Conservation (phyloP, 2,888 invertebrate genomes). For the Eudasyphora cyanicolor region DNA sequence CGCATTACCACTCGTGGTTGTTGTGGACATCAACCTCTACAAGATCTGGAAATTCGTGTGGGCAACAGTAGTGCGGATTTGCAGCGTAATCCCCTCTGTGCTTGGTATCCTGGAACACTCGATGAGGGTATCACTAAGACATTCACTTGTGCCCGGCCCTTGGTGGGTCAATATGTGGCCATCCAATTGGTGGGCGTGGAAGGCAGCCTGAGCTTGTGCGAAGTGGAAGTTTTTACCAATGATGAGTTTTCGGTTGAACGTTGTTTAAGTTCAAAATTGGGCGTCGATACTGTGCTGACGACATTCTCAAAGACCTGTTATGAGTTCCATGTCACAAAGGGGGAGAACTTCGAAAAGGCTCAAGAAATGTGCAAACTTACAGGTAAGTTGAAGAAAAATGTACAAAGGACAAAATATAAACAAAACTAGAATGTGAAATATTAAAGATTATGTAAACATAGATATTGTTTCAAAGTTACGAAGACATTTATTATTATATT, state of each 20-base stretch:
- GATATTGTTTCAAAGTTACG: no score
- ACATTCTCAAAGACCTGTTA: slow-evolving; percentile 93
- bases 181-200: slow-evolving; percentile 94
- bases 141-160: slow-evolving; percentile 91
- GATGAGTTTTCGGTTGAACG: slow-evolving; percentile 94
- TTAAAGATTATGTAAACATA: background rate
- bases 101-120: slow-evolving; percentile 96
- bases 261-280: slow-evolving; percentile 87
- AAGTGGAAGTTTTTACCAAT: slow-evolving; percentile 95
- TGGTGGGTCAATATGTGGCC: slow-evolving; percentile 93
- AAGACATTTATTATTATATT: no score
- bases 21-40: slow-evolving; percentile 91
- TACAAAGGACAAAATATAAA: background rate
- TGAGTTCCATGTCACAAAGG: slow-evolving; percentile 91
- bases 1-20: slow-evolving; percentile 87
- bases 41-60: slow-evolving; percentile 93
- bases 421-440: background rate
- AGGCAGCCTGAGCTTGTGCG: slow-evolving; percentile 93
- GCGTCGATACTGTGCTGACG: slow-evolving; percentile 90
- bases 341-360: slow-evolving; percentile 91
- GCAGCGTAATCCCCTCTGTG: slow-evolving; percentile 93
- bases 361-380: slow-evolving; percentile 87
- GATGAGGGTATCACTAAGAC: slow-evolving; percentile 96
- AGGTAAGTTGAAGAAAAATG: slow-evolving; percentile 81
- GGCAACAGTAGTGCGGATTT: slow-evolving; percentile 93